phyloP scores from a whole-genome alignment of 2,113 vertebrate genomes.

The Saguinus midas region DNA sequence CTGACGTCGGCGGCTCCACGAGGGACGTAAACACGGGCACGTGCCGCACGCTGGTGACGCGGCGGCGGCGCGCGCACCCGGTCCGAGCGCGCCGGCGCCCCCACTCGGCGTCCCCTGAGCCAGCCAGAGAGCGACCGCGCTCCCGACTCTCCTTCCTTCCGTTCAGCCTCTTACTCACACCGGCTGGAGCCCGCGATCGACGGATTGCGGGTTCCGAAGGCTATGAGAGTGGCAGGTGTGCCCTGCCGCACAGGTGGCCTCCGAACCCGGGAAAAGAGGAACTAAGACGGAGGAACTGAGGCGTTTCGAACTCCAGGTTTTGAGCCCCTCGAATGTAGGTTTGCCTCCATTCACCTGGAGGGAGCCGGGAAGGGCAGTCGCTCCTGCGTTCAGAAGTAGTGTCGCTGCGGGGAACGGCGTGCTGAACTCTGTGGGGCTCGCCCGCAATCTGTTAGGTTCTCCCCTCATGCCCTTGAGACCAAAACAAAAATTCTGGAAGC shows the following conservation, averaged over 20 bases:
- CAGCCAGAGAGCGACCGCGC: background rate
- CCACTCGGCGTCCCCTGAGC: background rate
- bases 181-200: fast-evolving
- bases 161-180: fast-evolving
- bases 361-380: background rate
- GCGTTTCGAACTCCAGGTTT: background rate
- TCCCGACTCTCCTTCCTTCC: fast-evolving
- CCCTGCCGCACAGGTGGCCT: background rate
- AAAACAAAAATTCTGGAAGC: background rate
- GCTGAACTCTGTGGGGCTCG: background rate
- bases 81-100: background rate
- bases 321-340: background rate
- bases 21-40: slow-evolving; percentile 81
- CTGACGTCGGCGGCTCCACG: slow-evolving; percentile 77
- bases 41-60: slow-evolving; percentile 80
- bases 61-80: slow-evolving; percentile 1
- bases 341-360: background rate
- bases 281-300: background rate
- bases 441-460: background rate
- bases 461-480: background rate
- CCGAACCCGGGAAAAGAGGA: background rate
- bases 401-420: background rate
- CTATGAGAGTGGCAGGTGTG: background rate
- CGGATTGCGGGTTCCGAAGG: fast-evolving
- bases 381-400: background rate